Conservation (phyloP, 1,140 invertebrate species). For the Cyphomyrmex costatus region DNA sequence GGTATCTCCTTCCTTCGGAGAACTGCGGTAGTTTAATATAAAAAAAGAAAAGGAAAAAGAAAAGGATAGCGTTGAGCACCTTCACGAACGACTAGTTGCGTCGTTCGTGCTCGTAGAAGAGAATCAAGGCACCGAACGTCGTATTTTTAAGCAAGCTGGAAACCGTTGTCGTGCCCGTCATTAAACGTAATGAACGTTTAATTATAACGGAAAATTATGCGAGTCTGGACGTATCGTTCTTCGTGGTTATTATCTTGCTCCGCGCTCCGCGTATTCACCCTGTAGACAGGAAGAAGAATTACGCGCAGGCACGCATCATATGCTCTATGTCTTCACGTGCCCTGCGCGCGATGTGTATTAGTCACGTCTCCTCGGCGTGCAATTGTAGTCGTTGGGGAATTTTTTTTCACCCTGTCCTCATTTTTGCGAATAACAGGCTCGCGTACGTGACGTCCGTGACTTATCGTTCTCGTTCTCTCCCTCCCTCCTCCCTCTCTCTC, state of each 20-base stretch:
- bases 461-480: slow-evolving; percentile 22
- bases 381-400: slow-evolving; percentile 28
- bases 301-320: slow-evolving; percentile 55
- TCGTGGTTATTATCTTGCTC: slow-evolving; percentile 27
- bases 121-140: background rate
- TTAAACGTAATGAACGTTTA: slow-evolving; percentile 50
- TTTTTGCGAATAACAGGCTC: slow-evolving; percentile 46
- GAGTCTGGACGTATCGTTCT: slow-evolving; percentile 36
- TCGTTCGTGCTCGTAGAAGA: background rate
- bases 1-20: slow-evolving; percentile 12
- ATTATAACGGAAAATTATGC: slow-evolving; percentile 49
- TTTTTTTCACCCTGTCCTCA: slow-evolving; percentile 37
- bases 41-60: background rate
- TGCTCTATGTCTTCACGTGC: slow-evolving; percentile 1
- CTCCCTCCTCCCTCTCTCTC: background rate
- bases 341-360: slow-evolving; percentile 35
- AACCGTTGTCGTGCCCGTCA: slow-evolving; percentile 41
- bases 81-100: slow-evolving; percentile 5
- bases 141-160: background rate
- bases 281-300: slow-evolving; percentile 60
- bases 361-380: slow-evolving; percentile 28
- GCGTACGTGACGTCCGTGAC: slow-evolving; percentile 29
- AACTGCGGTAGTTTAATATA: slow-evolving; percentile 1
- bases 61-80: background rate
- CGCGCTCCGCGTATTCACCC: slow-evolving; percentile 3